Conservation (phyloP, 2,888 invertebrate genomes). For the Aphodius granarius region DNA sequence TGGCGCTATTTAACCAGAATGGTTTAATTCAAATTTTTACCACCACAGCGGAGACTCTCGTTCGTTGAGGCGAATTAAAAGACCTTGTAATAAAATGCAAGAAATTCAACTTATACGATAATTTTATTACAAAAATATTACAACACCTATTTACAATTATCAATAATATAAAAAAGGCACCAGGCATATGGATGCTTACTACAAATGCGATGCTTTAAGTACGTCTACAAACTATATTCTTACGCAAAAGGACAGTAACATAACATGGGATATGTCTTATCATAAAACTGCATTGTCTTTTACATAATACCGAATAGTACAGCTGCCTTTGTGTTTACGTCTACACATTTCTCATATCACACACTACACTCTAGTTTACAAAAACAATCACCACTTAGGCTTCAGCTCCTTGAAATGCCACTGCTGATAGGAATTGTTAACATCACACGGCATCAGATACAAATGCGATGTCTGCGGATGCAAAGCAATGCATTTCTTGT, state of each 20-base stretch:
- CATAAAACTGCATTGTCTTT: not conserved
- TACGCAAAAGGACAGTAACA: not conserved
- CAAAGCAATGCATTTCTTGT: conserved; percentile 80
- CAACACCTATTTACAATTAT: not conserved
- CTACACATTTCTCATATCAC: not conserved
- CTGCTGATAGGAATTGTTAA: conserved; percentile 83
- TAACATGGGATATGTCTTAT: not conserved
- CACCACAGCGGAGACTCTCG: no score
- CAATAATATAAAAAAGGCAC: not conserved
- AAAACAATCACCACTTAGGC: conserved; percentile 60
- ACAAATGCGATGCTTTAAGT: not conserved
- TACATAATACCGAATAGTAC: not conserved
- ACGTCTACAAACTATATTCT: not conserved
- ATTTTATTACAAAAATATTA: not conserved
- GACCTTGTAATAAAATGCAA: not conserved
- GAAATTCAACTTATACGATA: not conserved
- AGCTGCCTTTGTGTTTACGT: not conserved
- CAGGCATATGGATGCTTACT: not conserved
- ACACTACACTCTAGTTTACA: not conserved
- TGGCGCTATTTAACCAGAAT: no score
- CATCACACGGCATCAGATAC: conserved; percentile 80
- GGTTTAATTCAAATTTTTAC: no score
- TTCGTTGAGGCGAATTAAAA: not conserved
- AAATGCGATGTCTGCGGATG: conserved; percentile 80
- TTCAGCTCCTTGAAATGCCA: conserved; percentile 81